Base-by-base conservation (phyloP, 2,888 invertebrate genomes). In the Theodoxus fluviatilis region DNA sequence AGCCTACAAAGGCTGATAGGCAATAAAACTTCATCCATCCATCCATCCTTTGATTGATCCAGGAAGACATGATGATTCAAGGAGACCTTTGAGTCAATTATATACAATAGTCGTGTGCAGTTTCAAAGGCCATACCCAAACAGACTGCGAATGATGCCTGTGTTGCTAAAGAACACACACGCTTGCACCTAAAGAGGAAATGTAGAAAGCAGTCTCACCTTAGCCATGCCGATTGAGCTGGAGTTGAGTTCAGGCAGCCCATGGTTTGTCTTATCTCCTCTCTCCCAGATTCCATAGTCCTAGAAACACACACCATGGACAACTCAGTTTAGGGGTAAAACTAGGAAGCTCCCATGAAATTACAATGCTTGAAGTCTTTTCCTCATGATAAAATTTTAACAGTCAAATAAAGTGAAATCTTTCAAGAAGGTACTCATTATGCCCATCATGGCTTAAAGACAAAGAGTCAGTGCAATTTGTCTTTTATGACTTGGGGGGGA, bases 201-300 rank as follows among this genome's bases (percentile, higher is more conserved):
- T 22, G 64, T 38, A 28, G 28, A 59, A 12, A 59, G 2, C 22
- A 33, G 1, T 0, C 1, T 75, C 81, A 89, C 89, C 89, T 98
- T 99, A 0, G 98, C 98, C 97, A 99, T 98, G 63, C 99, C 99
- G 87, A 99, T 98, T 18, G 98, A 98, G 85, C 96, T 97, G 18
- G 98, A 97, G 89, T 99, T 99, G 6, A 99, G 90, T 88, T 99
- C 99, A 1, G 98, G 96, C 74, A 98, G 90, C 37, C 99, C 99
- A 89, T 99, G 98, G 88, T 99, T 99, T 22, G 98, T 98, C 89
- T 99, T 99, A 86, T 99, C 99, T 47, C 99, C 99, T 83, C 99
- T 91, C 88, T 99, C 99, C 99, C 99, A 99, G 75, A 99, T 94
- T 43, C 99, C 99, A 90, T 98, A 99, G 88, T 99, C 99, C 89